Conservation (phyloP, 2,797 vertebrate species). For the Anomalospiza imberbis region DNA sequence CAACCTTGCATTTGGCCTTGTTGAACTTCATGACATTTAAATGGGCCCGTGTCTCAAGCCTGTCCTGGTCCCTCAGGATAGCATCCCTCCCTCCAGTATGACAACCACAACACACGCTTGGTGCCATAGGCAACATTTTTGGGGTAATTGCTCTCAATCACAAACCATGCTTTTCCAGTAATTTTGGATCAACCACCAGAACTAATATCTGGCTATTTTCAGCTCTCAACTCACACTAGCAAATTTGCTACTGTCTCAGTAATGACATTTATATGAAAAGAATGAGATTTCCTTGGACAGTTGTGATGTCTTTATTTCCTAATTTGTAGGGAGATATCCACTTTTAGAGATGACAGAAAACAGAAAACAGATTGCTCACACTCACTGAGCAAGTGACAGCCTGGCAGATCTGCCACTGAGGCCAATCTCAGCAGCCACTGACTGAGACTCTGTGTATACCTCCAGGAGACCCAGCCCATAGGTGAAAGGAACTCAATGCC, state of each 20-base stretch:
- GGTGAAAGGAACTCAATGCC: background rate
- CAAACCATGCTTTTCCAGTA: background rate
- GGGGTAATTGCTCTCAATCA: background rate
- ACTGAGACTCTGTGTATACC: background rate
- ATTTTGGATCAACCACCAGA: background rate
- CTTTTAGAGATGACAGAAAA: background rate
- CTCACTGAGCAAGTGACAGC: background rate
- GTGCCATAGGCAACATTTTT: background rate
- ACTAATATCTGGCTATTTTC: background rate
- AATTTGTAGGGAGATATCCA: background rate
- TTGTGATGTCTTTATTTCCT: background rate
- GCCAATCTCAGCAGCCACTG: background rate
- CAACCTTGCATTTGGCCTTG: background rate
- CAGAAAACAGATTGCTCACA: background rate
- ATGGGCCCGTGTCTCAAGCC: background rate
- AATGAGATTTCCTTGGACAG: background rate
- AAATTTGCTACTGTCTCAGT: background rate
- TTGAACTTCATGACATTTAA: background rate
- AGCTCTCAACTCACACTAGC: background rate
- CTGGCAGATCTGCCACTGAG: background rate
- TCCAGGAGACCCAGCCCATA: background rate
- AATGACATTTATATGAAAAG: background rate
- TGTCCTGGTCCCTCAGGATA: too few species aligned
- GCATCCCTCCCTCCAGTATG: background rate
- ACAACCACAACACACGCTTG: background rate